Conservation (phyloP, 2,113 vertebrate genomes). For the Limanda limanda region DNA sequence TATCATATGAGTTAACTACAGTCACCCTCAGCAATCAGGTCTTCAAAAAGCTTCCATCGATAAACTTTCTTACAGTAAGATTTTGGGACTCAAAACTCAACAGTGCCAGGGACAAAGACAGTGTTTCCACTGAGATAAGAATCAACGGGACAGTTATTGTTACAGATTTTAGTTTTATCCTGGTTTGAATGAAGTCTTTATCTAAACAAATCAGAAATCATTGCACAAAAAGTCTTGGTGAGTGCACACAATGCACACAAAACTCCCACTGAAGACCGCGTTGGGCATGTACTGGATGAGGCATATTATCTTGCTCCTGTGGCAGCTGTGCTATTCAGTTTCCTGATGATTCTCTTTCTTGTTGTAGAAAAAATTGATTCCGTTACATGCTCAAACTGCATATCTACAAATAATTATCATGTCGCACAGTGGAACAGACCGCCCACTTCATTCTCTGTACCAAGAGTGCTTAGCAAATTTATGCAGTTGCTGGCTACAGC, state of each 20-base stretch:
- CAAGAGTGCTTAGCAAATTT: conserved; percentile 4
- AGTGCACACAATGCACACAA: neutral
- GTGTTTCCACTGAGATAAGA: conserved; percentile 8
- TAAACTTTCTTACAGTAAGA: neutral
- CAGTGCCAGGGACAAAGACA: neutral
- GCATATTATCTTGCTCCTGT: neutral
- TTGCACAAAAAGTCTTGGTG: neutral
- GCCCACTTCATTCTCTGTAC: conserved; percentile 1
- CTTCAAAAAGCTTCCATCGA: conserved; percentile 2
- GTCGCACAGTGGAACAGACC: neutral
- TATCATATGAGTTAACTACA: neutral
- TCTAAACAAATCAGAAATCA: neutral
- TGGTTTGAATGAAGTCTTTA: conserved; percentile 9
- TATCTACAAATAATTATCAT: conserved; percentile 20
- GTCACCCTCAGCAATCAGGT: neutral
- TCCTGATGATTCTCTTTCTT: neutral
- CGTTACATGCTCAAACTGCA: neutral
- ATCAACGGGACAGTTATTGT: neutral
- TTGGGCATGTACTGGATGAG: neutral
- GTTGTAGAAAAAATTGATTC: neutral
- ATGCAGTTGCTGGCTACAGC: neutral
- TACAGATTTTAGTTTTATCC: neutral
- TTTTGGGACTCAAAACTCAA: neutral
- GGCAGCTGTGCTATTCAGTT: neutral
- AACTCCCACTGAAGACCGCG: conserved; percentile 1